Evolutionary conservation across 1,140 invertebrate genomes (phyloP), one percentile per base, ranked within the genome.

Genomic region (Phocides pigmalion): DNA sequence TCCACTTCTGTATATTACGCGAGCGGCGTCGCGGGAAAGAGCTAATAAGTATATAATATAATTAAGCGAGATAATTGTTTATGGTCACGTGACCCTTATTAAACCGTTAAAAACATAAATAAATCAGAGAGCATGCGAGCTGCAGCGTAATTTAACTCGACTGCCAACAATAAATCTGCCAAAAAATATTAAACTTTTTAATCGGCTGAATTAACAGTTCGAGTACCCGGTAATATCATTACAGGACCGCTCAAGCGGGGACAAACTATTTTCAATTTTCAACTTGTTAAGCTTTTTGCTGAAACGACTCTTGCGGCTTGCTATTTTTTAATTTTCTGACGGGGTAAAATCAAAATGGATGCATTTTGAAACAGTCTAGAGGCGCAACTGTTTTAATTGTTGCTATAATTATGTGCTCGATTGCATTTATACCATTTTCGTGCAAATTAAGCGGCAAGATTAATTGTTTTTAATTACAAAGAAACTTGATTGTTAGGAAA

Each of bases 121-220:
- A 59, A 59, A 59, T 59, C 54, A 59, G 54, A 28, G 28, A 61
- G 49, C 44, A 61, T 61, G 58, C 44, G 32, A 49, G 58, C 56
- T 61, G 44, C 56, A 47, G 25, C 56, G 44, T 61, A 49, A 61
- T 61, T 49, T 47, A 61, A 61, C 56, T 44, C 16, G 32, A 61
- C 56, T 61, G 56, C 56, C 56, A 61, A 61, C 56, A 61, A 61
- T 61, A 61, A 61, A 61, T 61, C 56, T 61, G 56, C 56, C 56
- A 61, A 61, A 61, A 59, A 61, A 59, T 61, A 61, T 61, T 61
- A 61, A 61, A 61, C 56, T 61, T 61, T 61, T 61, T 61, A 61
- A 61, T 61, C 56, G 44, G 56, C 44, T 49, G 56, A 61, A 61
- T 61, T 61, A 61, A 61, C 56, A 61, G 56, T 61, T 61, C 44